A percentile compares a stretch with the other conserved stretches of the same genome.
Conservation (phyloP, 1,140 invertebrate genomes). For the Drosophila equinoxialis region DNA sequence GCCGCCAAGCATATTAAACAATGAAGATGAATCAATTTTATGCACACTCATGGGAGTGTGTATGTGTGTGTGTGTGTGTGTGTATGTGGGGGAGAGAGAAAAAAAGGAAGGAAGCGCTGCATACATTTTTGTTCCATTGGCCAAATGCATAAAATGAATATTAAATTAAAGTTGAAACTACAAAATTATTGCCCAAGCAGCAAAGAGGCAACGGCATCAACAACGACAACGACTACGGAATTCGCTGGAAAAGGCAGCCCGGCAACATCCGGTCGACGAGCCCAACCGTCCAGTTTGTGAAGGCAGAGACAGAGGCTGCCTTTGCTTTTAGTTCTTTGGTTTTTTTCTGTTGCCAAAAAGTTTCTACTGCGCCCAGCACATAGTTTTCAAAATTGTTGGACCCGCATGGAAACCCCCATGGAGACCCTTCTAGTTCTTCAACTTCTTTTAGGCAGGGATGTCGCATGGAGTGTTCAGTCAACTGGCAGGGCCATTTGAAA, state of each 20-base stretch:
- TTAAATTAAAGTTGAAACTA: conserved; percentile 80
- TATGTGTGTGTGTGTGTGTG: conserved; percentile 11
- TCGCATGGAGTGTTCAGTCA: conserved; percentile 46
- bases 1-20: conserved; percentile 78
- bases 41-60: conserved; percentile 44
- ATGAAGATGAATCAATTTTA: conserved; percentile 81
- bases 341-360: conserved; percentile 49
- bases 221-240: conserved; percentile 64
- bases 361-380: conserved; percentile 24
- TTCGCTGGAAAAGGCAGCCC: conserved; percentile 67
- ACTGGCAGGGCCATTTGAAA: conserved; percentile 61
- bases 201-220: conserved; percentile 33
- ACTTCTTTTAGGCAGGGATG: conserved; percentile 35
- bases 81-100: conserved; percentile 25
- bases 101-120: conserved; percentile 67
- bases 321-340: conserved; percentile 26
- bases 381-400: conserved; percentile 34
- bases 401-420: conserved; percentile 52
- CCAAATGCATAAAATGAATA: conserved; percentile 81
- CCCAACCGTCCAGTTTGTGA: conserved; percentile 1
- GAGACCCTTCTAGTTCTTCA: conserved; percentile 21
- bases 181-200: conserved; percentile 50
- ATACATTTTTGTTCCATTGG: conserved; percentile 70
- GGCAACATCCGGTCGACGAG: conserved; percentile 62
- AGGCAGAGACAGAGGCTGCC: background rate